Evolutionary conservation across 2,113 vertebrate genomes (phyloP), one percentile per base, ranked within the genome.

Genomic region (Oriolus oriolus): DNA sequence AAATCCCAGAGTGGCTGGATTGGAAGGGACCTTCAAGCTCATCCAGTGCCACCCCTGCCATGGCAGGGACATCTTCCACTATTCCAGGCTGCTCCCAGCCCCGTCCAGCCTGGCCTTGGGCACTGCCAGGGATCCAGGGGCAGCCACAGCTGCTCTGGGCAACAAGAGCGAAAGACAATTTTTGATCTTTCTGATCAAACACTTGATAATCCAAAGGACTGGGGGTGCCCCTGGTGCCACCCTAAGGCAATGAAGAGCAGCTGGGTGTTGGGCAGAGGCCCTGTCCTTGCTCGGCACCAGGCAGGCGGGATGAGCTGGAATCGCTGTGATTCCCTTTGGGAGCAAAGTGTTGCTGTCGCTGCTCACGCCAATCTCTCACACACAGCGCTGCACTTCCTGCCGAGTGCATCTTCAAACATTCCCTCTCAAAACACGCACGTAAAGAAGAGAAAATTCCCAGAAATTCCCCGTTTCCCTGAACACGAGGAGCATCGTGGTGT

Each of bases 401-500:
- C 5, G 2, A 30, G 63, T 0, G 10, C 54, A 44, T 2, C 60
- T 18, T 18, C 16, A 50, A 37, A 45, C 3, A 2, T 7, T 35
- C 41, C 84, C 41, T 30, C 39, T 19, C 59, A 14, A 64, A 77
- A 35, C 0, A 4, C 49, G 7, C 5, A 0, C 0, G 5, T 1
- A 5, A 71, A 53, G 22, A 3, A 2, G 41, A 24, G 56, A 18
- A 37, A 41, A 24, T 9, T 22, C 54, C 24, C 1, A 2, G 1
- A 6, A 13, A 54, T 0, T 0, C 2, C 3, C 47, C 45, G 22
- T 7, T 24, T 24, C 31, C 23, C 74, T 18, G 2, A 5, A 5
- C 14, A 1, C 1, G 0, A 16, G n/a, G 73, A 47, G 22, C 33
- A 0, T 0, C 0, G 10, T 6, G 5, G 5, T 1, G 35, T 11